Percentiles rank a stretch among this genome's conserved stretches.
Evolutionary conservation across 1,140 invertebrate species (phyloP).

Genomic region (Anastatus disparis): DNA sequence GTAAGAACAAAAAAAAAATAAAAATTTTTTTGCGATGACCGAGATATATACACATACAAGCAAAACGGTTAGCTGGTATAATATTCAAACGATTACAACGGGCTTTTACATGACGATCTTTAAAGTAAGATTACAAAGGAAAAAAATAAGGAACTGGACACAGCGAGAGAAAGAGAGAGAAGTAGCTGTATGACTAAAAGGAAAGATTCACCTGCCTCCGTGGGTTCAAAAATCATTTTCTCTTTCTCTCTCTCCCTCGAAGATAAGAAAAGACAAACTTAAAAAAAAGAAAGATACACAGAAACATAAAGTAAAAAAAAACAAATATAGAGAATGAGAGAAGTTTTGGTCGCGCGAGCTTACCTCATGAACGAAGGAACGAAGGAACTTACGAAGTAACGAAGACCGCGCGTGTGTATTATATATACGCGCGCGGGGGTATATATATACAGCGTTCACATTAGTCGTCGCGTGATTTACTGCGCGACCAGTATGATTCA

Average conservation of each 20-base stretch:
- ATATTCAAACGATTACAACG: too few relatives aligned
- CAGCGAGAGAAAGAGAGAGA: not conserved
- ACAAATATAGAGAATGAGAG: not conserved
- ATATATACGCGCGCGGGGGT: too few relatives aligned
- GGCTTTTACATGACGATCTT: too few relatives aligned
- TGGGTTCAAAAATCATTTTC: constrained; percentile 50
- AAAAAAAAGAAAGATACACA: constrained; percentile 42
- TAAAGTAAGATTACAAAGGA: not conserved
- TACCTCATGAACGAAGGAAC: too few relatives aligned
- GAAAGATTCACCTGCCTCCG: constrained; percentile 61
- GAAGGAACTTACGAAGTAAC: too few relatives aligned
- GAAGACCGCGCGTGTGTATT: too few relatives aligned
- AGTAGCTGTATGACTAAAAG: too few relatives aligned
- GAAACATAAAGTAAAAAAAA: constrained; percentile 46
- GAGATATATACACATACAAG: too few relatives aligned
- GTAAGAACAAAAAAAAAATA: too few relatives aligned
- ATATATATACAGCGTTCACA: too few relatives aligned
- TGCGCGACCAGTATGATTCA: constrained; percentile 65
- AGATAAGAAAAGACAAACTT: constrained; percentile 13
- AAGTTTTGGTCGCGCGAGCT: constrained; percentile 54
- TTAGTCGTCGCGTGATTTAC: constrained; percentile 67
- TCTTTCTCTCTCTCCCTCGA: too few relatives aligned
- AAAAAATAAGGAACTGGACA: constrained; percentile 1
- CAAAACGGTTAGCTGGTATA: not conserved
- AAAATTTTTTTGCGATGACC: too few relatives aligned